Conservation (phyloP, 2,113 vertebrate genomes). For the Colossoma macropomum region DNA sequence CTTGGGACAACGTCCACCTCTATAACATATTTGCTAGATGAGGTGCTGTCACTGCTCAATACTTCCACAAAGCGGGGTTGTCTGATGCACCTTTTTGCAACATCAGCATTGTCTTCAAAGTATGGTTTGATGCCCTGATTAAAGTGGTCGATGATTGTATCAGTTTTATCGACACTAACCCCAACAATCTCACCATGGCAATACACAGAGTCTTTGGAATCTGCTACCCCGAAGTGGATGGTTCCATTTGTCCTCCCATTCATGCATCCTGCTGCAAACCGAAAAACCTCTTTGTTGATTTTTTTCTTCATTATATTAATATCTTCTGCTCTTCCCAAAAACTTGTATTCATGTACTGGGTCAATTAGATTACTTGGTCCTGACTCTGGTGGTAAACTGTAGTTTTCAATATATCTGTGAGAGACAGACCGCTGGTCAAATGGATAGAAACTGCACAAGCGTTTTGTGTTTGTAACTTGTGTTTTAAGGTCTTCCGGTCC, state of each 20-base stretch:
- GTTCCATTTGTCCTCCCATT: conserved; percentile 78
- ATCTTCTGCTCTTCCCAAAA: conserved; percentile 65
- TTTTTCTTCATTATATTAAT: conserved; percentile 65
- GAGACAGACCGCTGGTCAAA: conserved; percentile 67
- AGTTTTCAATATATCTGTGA: conserved; percentile 69
- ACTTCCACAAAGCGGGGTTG: conserved; percentile 60
- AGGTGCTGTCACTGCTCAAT: conserved; percentile 59
- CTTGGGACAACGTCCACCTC: conserved; percentile 75
- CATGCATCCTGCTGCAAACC: conserved; percentile 79
- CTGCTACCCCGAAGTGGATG: conserved; percentile 76
- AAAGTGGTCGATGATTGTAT: conserved; percentile 31
- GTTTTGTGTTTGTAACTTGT: background rate
- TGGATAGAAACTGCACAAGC: conserved; percentile 54
- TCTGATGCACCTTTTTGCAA: conserved; percentile 39
- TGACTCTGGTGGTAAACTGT: conserved; percentile 74
- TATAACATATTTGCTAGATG: conserved; percentile 72
- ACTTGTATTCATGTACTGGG: conserved; percentile 78
- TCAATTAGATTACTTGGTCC: conserved; percentile 74
- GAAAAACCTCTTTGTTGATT: conserved; percentile 77
- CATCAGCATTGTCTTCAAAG: conserved; percentile 21
- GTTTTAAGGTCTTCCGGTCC: background rate
- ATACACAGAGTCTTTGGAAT: conserved; percentile 33
- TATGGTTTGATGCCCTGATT: background rate
- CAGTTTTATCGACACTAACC: background rate
- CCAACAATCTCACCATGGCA: conserved; percentile 43